Evolutionary conservation across 2,888 invertebrate species (phyloP).

Genomic region (Cephalotes varians): DNA sequence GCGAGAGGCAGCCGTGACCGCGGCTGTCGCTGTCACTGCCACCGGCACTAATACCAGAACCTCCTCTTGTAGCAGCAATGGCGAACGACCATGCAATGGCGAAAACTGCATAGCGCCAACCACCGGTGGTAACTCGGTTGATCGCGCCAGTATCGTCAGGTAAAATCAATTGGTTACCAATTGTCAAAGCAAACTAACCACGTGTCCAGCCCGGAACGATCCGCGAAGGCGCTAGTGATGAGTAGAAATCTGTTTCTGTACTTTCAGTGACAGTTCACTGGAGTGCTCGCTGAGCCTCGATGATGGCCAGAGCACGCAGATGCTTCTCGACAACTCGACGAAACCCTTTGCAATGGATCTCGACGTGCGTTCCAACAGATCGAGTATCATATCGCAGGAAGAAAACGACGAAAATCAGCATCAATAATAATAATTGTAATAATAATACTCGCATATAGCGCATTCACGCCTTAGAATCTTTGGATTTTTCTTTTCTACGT

Average conservation of each 20-base stretch:
- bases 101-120: conserved; percentile 77
- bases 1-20: conserved; percentile 61
- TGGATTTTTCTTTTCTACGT: conserved; percentile 20
- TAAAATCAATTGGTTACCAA: conserved; percentile 80
- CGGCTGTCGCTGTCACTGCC: neutral
- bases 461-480: conserved; percentile 49
- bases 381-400: conserved; percentile 88
- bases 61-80: conserved; percentile 78
- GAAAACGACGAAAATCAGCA: conserved; percentile 81
- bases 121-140: conserved; percentile 71
- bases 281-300: conserved; percentile 87
- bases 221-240: conserved; percentile 80
- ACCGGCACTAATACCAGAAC: conserved; percentile 62
- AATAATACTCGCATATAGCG: conserved; percentile 12
- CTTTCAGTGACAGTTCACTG: conserved; percentile 87
- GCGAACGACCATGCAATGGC: conserved; percentile 78
- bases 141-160: conserved; percentile 84
- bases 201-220: conserved; percentile 54
- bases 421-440: conserved; percentile 58
- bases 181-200: conserved; percentile 58
- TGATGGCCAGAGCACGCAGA: conserved; percentile 77
- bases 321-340: conserved; percentile 84
- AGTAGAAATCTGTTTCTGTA: conserved; percentile 84
- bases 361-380: conserved; percentile 88
- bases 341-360: conserved; percentile 89